Conservation (phyloP, 2,797 vertebrate species). For the Nannoperca australis region DNA sequence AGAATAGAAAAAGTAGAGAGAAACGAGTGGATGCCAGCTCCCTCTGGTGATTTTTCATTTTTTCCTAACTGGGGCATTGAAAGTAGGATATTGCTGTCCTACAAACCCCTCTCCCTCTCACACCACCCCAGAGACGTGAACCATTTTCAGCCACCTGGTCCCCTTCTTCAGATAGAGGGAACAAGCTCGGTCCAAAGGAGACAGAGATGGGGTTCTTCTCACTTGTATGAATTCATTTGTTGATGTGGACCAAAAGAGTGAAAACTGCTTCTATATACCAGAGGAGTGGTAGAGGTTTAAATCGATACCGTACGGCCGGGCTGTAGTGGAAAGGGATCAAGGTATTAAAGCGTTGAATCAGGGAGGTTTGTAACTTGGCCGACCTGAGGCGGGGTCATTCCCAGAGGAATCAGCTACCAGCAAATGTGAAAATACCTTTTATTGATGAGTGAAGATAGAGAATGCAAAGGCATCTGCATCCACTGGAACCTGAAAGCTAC, state of each 20-base stretch:
- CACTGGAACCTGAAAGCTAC: conserved; percentile 51
- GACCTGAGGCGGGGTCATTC: conserved; percentile 44
- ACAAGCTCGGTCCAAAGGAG: conserved; percentile 42
- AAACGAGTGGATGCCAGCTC: conserved; percentile 76
- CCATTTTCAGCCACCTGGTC: conserved; percentile 88
- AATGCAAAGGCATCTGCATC: conserved; percentile 31
- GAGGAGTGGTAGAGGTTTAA: conserved; percentile 17
- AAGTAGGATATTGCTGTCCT: conserved; percentile 90
- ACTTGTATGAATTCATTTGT: conserved; percentile 28
- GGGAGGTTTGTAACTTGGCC: conserved; percentile 44
- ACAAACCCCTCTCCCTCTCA: conserved; percentile 79
- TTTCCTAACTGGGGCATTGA: conserved; percentile 86
- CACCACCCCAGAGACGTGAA: conserved; percentile 82
- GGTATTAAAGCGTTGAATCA: conserved; percentile 45
- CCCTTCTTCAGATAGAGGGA: conserved; percentile 55
- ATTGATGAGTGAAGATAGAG: conserved; percentile 48
- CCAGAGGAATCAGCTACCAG: conserved; percentile 43
- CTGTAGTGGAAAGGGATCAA: conserved; percentile 49
- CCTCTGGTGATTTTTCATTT: conserved; percentile 87
- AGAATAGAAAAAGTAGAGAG: conserved; percentile 5
- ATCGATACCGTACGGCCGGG: conserved; percentile 52
- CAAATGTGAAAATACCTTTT: conserved; percentile 51
- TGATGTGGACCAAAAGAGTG: conserved; percentile 14
- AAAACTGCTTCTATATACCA: conserved; percentile 33
- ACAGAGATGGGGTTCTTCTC: conserved; percentile 32